A percentile compares a stretch with the other conserved stretches of the same genome.
phyloP scores from a whole-genome alignment of 2,113 vertebrate genomes.

The Morone saxatilis region DNA sequence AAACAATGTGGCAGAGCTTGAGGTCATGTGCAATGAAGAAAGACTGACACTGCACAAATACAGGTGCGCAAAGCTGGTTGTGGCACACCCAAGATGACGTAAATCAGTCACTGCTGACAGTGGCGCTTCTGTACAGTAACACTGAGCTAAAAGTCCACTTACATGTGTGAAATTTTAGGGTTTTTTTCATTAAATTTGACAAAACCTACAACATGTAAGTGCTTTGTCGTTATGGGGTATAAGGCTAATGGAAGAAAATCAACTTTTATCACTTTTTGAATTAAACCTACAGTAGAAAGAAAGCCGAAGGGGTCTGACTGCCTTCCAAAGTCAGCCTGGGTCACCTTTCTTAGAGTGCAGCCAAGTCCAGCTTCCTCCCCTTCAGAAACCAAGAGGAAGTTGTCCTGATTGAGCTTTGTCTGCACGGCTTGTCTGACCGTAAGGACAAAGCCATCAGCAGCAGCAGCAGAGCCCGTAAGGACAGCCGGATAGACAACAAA shows the following conservation, averaged over 20 bases:
- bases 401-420: slow-evolving; percentile 77
- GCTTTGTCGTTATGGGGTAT: neutral
- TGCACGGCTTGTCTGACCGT: slow-evolving; percentile 64
- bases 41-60: slow-evolving; percentile 29
- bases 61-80: slow-evolving; percentile 44
- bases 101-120: slow-evolving; percentile 16
- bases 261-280: neutral
- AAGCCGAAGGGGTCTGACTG: neutral
- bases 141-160: neutral
- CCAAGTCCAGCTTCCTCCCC: slow-evolving; percentile 30
- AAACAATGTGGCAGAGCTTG: neutral
- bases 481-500: slow-evolving; percentile 57
- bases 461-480: slow-evolving; percentile 50
- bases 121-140: neutral
- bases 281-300: neutral
- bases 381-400: slow-evolving; percentile 72
- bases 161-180: neutral
- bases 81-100: slow-evolving; percentile 51
- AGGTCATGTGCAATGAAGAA: neutral
- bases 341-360: slow-evolving; percentile 46
- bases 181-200: neutral
- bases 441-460: slow-evolving; percentile 64
- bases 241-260: neutral
- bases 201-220: neutral
- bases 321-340: slow-evolving; percentile 41